Base-by-base conservation (phyloP, 1,140 invertebrate species). In the Orius insidiosus region DNA sequence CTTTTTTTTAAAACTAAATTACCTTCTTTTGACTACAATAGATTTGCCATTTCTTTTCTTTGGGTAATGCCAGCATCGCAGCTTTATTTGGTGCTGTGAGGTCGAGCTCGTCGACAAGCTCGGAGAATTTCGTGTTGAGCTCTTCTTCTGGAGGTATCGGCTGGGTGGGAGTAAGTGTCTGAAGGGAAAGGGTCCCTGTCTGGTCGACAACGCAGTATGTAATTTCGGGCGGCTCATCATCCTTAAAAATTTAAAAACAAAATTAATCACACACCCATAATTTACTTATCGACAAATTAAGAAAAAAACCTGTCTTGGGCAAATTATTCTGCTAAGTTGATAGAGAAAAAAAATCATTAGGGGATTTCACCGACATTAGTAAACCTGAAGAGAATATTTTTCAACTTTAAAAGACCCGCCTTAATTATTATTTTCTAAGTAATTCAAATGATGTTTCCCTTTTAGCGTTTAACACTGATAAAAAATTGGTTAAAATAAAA, bases 1-100 rank as follows among this genome's bases (percentile, higher is more conserved):
- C 7, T 24, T 24, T 24, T 24, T 24, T 24, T 24, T 33, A 19
- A 1, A 45, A 45, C 16, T 68, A n/a, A n/a, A n/a, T n/a, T 63
- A 60, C 84, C 78, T 59, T 58, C 58, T 89, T 85, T 45, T 85
- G 70, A 53, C 85, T 92, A 65, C 88, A 93, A 65, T 94, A 95
- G 55, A 95, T 90, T 67, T 94, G 90, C 89, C 90, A 95, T 66
- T 95, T 96, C 67, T 96, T 96, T 55, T 90, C 85, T 0, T 84
- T 74, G 2, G 88, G 85, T 46, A 96, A 68, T 57, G 78, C 85
- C 60, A 94, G 73, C 77, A 96, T 89, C 4, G 88, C 81, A 51
- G 85, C 83, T 60, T 88, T 81, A 65, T 95, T 94, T 6, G 85
- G 75, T 35, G 86, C 85, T 47, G 89, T 89, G 51, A 96, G 65